Conservation (phyloP, 2,797 vertebrate species). For the Sciurus vulgaris region DNA sequence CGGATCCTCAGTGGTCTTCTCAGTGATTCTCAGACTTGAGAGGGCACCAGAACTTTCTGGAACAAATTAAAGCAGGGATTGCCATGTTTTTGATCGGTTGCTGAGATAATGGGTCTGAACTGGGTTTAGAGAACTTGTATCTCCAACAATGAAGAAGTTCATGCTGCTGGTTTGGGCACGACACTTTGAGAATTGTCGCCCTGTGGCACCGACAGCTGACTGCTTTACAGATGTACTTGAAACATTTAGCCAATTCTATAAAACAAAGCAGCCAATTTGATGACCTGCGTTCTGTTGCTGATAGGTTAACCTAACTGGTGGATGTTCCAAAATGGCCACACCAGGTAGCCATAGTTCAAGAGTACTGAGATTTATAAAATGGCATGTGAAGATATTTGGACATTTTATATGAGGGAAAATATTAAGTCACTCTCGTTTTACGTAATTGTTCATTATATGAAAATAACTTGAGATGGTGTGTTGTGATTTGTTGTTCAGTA, state of each 20-base stretch:
- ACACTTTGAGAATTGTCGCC: background rate
- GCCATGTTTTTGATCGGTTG: background rate
- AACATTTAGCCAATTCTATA: background rate
- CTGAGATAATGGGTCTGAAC: background rate
- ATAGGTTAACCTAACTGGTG: background rate
- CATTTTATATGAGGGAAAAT: background rate
- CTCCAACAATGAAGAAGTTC: background rate
- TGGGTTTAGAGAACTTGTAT: background rate
- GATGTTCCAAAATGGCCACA: background rate
- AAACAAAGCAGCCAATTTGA: background rate
- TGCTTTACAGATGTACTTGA: background rate
- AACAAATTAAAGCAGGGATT: background rate
- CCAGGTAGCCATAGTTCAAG: background rate
- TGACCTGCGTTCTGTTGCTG: background rate
- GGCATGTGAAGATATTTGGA: background rate
- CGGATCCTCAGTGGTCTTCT: background rate
- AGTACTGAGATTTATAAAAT: background rate
- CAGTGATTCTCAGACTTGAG: background rate
- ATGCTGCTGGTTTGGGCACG: background rate
- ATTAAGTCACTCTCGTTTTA: conserved; percentile 13
- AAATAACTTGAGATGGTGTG: conserved; percentile 26
- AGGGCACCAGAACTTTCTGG: background rate
- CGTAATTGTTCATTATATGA: background rate
- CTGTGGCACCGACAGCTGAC: background rate
- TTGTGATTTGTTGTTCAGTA: conserved; percentile 6